Conservation (phyloP, 2,113 vertebrate genomes). For the Phaetusa simplex region DNA sequence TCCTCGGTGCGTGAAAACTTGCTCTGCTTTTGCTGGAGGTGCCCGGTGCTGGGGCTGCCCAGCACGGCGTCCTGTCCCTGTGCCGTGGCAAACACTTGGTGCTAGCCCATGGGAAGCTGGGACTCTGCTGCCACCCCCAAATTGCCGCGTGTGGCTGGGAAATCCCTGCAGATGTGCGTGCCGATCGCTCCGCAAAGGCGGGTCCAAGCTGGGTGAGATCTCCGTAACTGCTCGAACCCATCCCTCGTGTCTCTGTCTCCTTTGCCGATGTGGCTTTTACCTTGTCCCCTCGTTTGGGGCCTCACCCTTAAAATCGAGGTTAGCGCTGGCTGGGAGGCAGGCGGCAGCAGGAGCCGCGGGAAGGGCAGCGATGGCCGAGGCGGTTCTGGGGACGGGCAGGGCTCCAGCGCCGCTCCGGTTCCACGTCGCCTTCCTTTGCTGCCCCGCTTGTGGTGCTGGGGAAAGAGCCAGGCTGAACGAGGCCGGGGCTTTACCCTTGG, state of each 20-base stretch:
- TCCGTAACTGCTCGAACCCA: accelerated
- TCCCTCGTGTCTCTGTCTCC: background rate
- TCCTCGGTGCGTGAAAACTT: background rate
- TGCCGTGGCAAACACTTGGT: accelerated
- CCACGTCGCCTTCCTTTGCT: background rate
- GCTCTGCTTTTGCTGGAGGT: background rate
- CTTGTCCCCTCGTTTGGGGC: background rate
- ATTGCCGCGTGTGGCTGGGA: accelerated
- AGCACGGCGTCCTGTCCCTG: background rate
- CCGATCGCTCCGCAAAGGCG: background rate
- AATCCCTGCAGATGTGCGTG: background rate
- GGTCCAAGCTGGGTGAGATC: no score
- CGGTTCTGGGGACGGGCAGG: background rate
- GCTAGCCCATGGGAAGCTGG: background rate
- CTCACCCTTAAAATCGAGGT: background rate
- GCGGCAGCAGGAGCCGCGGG: background rate
- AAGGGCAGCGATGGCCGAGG: background rate
- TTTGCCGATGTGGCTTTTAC: background rate
- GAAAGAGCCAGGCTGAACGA: background rate
- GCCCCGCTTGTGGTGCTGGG: background rate
- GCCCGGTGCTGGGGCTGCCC: background rate
- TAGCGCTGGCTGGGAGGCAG: background rate
- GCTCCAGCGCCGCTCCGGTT: background rate
- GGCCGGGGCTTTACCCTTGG: background rate
- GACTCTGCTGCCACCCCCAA: background rate